These are phyloP conservation scores for Perca schrenkii DNA, from an alignment of 2,113 vertebrate genomes.

Conservation along the genomic window DNA sequence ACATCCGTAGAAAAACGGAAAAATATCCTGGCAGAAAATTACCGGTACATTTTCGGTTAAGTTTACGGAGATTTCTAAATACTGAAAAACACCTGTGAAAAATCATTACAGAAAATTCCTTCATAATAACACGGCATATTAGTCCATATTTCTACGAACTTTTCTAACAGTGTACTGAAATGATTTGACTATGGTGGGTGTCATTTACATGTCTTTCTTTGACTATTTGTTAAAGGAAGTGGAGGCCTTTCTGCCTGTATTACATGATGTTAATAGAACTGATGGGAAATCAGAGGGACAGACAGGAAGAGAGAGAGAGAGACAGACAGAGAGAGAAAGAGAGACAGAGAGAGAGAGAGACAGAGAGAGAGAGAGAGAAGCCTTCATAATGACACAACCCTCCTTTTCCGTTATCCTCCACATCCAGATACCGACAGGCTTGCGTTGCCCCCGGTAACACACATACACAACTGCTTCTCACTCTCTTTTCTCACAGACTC, in stretches of 20 bases:
- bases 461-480: background rate
- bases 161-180: background rate
- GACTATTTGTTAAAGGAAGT: no score
- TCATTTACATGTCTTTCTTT: background rate
- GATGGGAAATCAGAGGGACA: background rate
- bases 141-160: no score
- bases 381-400: constrained; percentile 50
- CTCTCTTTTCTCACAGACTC: background rate
- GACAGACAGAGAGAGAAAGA: background rate
- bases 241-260: background rate
- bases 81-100: no score
- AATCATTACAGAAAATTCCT: no score
- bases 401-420: constrained; percentile 56
- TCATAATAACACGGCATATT: no score
- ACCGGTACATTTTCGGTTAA: no score
- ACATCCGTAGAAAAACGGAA: no score
- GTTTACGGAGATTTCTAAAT: no score
- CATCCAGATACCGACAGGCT: constrained; percentile 53
- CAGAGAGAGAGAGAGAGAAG: constrained; percentile 35
- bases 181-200: background rate
- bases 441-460: constrained; percentile 24
- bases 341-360: constrained; percentile 35
- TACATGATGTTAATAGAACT: background rate
- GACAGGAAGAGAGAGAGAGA: no score
- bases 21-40: no score